Evolutionary conservation across 2,888 invertebrate genomes (phyloP), one percentile per base, ranked within the genome.

Genomic region (Acronicta leporina): DNA sequence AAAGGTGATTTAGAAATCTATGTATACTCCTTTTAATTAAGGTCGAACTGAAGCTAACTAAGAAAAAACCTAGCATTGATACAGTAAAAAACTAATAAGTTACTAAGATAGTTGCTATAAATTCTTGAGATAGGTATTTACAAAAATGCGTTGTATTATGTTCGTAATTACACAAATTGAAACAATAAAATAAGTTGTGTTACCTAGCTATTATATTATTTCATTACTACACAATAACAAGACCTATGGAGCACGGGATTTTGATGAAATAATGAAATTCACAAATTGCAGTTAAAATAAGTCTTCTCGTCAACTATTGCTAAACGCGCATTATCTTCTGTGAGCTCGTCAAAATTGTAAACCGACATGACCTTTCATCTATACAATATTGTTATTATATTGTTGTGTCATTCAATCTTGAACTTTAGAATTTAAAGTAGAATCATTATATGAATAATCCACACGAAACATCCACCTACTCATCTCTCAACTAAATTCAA

Each of bases 331-430:
- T 5, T 11, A 51, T 50, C 41, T 58, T 58, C 66, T 50, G 43
- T 65, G 35, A 44, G 53, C 66, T 54, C 48, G 46, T 68, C 68
- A 67, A 53, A 72, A 68, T 67, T 61, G 33, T 56, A 57, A 40
- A 30, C 54, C 10, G 13, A 41, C 15, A 1, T 73, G 73, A 68
- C 70, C 74, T 73, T 68, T 70, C 48, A 15, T 68, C 46, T 35
- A 25, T 46, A 4, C 47, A 52, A 42, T 68, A 70, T 68, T 73
- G 40, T 73, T 73, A 57, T 73, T 68, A 42, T 62, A 14, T 42
- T 15, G 69, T 58, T 68, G 70, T 72, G 60, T 65, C 60, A 69
- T 53, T 50, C 70, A 65, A 20, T 59, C 73, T 75, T 67, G 63
- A 67, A 70, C 65, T 72, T 64, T 69, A 45, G 10, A 63, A 68